phyloP scores from a whole-genome alignment of 2,797 vertebrate species.

The Enteromius afrohamiltoni region DNA sequence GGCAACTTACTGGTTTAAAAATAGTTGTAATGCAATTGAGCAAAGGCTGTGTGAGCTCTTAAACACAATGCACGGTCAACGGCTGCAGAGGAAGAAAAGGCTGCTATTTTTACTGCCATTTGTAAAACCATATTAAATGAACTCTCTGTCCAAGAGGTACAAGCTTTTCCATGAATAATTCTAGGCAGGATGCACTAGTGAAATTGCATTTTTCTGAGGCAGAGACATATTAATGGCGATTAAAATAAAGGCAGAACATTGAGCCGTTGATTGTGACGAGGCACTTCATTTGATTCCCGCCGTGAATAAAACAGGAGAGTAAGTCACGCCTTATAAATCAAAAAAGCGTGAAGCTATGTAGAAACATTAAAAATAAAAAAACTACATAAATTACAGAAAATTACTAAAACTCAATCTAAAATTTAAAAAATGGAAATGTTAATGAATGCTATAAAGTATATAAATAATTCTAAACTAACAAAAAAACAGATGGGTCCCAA shows the following conservation, averaged over 20 bases:
- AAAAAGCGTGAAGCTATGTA: not conserved
- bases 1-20: slow-evolving; percentile 72
- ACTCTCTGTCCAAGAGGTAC: not conserved
- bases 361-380: not conserved
- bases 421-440: not conserved
- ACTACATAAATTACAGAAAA: not conserved
- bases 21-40: slow-evolving; percentile 70
- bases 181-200: not conserved
- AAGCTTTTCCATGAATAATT: slow-evolving; percentile 21
- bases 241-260: slow-evolving; percentile 63
- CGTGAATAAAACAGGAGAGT: slow-evolving; percentile 51
- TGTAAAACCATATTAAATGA: slow-evolving; percentile 4
- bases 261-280: slow-evolving; percentile 50
- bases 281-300: slow-evolving; percentile 60
- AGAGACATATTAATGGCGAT: slow-evolving; percentile 52
- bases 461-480: not conserved
- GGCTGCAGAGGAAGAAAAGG: not conserved
- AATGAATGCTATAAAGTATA: not conserved
- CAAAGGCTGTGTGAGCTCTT: slow-evolving; percentile 55
- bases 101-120: not conserved
- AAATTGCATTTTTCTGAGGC: slow-evolving; percentile 4
- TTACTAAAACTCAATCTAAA: not conserved
- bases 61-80: slow-evolving; percentile 18
- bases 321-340: slow-evolving; percentile 64
- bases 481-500: too few relatives aligned